Conservation (phyloP, 1,140 invertebrate species). For the Drosophila willistoni region DNA sequence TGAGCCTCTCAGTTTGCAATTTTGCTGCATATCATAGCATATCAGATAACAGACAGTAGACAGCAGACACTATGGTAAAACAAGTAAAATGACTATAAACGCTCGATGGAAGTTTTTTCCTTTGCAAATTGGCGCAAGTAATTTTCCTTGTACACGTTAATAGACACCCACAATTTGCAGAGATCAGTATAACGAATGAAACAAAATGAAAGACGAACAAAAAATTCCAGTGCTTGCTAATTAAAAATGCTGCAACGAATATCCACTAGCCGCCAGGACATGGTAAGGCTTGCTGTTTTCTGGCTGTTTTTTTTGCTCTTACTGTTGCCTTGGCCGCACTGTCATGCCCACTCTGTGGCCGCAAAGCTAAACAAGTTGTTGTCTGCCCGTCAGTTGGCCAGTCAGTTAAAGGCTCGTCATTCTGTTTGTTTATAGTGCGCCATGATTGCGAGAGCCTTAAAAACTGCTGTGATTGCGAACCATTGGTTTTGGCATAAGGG, state of each 20-base stretch:
- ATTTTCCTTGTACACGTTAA: conserved; percentile 43
- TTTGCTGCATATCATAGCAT: conserved; percentile 67
- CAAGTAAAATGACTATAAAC: conserved; percentile 30
- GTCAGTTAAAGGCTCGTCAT: conserved; percentile 80
- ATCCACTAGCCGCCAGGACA: conserved; percentile 21
- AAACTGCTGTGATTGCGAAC: conserved; percentile 75
- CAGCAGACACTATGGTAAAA: neutral
- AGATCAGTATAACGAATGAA: neutral
- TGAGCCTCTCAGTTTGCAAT: conserved; percentile 53
- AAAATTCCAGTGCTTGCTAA: conserved; percentile 47
- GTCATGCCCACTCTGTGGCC: conserved; percentile 42
- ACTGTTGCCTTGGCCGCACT: conserved; percentile 32
- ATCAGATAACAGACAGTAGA: conserved; percentile 15
- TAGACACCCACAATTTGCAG: conserved; percentile 36
- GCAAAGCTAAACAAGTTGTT: conserved; percentile 66
- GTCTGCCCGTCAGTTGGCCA: conserved; percentile 47
- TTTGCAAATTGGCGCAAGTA: conserved; percentile 53
- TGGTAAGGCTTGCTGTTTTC: neutral
- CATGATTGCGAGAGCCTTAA: conserved; percentile 69
- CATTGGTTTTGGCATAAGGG: conserved; percentile 25
- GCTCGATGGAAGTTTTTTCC: conserved; percentile 30
- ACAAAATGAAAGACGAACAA: neutral
- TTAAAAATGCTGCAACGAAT: conserved; percentile 64
- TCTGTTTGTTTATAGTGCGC: conserved; percentile 76
- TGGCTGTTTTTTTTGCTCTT: conserved; percentile 11